phyloP scores from a whole-genome alignment of 2,797 vertebrate genomes.

The Austrolebias charrua region DNA sequence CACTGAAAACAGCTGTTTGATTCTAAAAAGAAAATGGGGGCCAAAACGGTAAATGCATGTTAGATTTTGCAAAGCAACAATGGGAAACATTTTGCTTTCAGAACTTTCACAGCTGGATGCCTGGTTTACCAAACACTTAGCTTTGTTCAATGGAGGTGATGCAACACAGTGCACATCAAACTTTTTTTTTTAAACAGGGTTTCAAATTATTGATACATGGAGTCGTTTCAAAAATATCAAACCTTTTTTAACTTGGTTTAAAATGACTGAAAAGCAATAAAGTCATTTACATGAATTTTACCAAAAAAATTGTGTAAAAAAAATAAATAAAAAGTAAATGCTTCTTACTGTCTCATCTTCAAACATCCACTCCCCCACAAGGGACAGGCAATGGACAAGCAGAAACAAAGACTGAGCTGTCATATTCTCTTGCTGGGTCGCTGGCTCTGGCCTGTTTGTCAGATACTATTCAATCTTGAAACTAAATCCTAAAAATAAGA shows the following conservation, averaged over 20 bases:
- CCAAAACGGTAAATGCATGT: no score
- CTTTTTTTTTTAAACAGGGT: no score
- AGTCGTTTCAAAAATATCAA: accelerated
- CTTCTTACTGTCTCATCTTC: neutral
- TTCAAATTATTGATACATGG: no score
- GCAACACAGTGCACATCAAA: neutral
- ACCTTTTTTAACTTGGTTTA: neutral
- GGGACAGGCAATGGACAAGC: slow-evolving; percentile 12
- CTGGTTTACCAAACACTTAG: neutral
- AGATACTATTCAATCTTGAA: slow-evolving; percentile 35
- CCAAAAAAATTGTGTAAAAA: neutral
- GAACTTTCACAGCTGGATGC: neutral
- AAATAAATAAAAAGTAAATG: no score
- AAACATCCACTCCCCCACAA: slow-evolving; percentile 27
- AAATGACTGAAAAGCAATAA: slow-evolving; percentile 7
- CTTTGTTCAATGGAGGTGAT: neutral
- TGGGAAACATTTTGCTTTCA: neutral
- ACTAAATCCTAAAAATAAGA: neutral
- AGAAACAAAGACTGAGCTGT: slow-evolving; percentile 25
- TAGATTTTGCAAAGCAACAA: neutral
- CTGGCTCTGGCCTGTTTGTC: slow-evolving; percentile 26
- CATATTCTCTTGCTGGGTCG: slow-evolving; percentile 39
- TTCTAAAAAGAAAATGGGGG: neutral
- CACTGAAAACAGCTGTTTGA: neutral
- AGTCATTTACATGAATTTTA: neutral